phyloP scores from a whole-genome alignment of 2,888 invertebrate species.

The Formica aserva region DNA sequence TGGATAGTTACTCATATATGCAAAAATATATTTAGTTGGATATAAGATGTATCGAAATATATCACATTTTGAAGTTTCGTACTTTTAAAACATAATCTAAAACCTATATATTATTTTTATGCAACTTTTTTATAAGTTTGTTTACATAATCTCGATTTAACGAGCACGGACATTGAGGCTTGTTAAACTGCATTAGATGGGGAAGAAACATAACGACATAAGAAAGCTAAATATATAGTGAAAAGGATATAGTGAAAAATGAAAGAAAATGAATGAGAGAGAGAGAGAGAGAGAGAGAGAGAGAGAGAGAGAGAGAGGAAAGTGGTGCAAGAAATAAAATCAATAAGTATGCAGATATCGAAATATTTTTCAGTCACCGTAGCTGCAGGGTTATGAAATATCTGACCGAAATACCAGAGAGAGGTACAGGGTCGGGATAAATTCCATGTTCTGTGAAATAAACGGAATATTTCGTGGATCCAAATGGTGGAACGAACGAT shows the following conservation, averaged over 20 bases:
- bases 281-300: conserved; percentile 37
- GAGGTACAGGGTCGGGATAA: conserved; percentile 77
- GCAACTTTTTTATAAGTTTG: background rate
- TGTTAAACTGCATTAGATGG: conserved; percentile 21
- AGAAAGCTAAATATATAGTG: background rate
- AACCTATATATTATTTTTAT: background rate
- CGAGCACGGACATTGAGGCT: background rate
- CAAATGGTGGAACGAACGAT: conserved; percentile 45
- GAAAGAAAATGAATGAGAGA: conserved; percentile 12
- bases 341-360: conserved; percentile 74
- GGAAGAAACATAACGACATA: conserved; percentile 15
- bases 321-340: conserved; percentile 64
- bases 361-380: conserved; percentile 77
- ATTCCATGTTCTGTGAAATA: conserved; percentile 73
- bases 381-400: conserved; percentile 79
- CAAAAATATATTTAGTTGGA: background rate
- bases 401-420: conserved; percentile 80
- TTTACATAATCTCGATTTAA: conserved; percentile 4
- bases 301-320: conserved; percentile 54
- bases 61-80: background rate
- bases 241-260: background rate
- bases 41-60: background rate
- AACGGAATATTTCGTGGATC: conserved; percentile 50
- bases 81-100: background rate
- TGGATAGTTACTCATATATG: background rate